Evolutionary conservation across 2,113 vertebrate species (phyloP), one percentile per base, ranked within the genome.

Genomic region (Cervus canadensis): DNA sequence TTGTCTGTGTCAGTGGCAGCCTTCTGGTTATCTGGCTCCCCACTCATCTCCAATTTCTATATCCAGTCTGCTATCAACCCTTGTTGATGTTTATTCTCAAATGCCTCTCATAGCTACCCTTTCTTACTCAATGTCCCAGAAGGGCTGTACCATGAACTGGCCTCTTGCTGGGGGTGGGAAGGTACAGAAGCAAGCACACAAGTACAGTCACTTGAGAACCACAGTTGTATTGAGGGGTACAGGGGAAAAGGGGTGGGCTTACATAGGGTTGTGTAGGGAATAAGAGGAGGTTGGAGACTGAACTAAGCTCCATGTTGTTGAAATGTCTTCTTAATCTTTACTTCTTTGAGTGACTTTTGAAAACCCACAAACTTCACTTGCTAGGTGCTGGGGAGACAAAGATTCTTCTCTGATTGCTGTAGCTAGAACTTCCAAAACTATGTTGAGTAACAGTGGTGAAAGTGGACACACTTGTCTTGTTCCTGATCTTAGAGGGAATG

Each of bases 311-410:
- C 12, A 16, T 71, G 79, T 85, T 59, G 10, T 43, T 94, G 48
- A 79, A 62, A 81, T 40, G 3, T 91, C 17, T 64, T 84, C 62
- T 96, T 28, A 89, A 3, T 57, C n/a, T 94, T 93, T 96, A 30
- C 64, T 67, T 90, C 16, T 76, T 10, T 78, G 54, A 48, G 48
- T 84, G 54, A 86, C 67, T 71, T 56, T 82, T 92, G 57, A 90
- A 92, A 90, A 26, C 6, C 15, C 48, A 30, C 56, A 62, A 12
- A 25, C 12, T 79, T 96, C 6, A 45, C 9, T 93, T 59, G 2
- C 28, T 93, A 62, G 78, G 12, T 87, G 40, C 45, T 57, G 50
- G 50, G 50, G 33, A 98, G 71, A 78, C 28, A 96, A 59, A 87
- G 78, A 92, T 16, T 50, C 12, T 50, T 50, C 48, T 50, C 48